Conservation (phyloP, 2,113 vertebrate species). For the Uria lomvia region DNA sequence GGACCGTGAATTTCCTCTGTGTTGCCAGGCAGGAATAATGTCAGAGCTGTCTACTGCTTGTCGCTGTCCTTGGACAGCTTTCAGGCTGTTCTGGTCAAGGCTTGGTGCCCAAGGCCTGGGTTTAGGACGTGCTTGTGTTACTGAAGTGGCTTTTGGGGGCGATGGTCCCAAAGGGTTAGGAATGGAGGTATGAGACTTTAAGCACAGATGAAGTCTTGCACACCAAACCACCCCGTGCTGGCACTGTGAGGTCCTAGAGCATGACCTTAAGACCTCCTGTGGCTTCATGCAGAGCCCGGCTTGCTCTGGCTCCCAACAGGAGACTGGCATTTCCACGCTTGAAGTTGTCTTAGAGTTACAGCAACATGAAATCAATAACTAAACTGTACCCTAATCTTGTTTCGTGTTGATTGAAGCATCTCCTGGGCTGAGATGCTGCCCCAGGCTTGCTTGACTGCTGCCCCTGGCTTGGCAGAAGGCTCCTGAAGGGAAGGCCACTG, state of each 20-base stretch:
- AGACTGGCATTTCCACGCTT: fast-evolving
- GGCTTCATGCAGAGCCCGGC: not conserved
- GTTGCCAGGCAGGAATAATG: not conserved
- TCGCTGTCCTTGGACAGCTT: not conserved
- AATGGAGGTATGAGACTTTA: not conserved
- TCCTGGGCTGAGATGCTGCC: not conserved
- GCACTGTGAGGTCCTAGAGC: not conserved
- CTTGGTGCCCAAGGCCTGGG: not conserved
- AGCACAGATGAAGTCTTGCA: too few relatives aligned
- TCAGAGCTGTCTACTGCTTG: not conserved
- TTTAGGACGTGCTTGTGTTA: not conserved
- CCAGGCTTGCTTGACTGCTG: not conserved
- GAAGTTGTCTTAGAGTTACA: not conserved
- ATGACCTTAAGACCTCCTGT: not conserved
- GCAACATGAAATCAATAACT: not conserved
- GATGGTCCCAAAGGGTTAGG: too few relatives aligned
- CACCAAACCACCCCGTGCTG: not conserved
- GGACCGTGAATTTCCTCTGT: fast-evolving
- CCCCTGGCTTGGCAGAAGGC: not conserved
- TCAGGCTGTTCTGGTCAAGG: not conserved
- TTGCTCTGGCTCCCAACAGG: not conserved
- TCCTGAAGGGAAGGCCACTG: too few relatives aligned
- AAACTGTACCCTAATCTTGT: not conserved
- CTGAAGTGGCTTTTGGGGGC: not conserved
- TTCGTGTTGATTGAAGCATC: not conserved